Conservation (phyloP, 2,888 invertebrate genomes). For the Trichopria drosophilae region DNA sequence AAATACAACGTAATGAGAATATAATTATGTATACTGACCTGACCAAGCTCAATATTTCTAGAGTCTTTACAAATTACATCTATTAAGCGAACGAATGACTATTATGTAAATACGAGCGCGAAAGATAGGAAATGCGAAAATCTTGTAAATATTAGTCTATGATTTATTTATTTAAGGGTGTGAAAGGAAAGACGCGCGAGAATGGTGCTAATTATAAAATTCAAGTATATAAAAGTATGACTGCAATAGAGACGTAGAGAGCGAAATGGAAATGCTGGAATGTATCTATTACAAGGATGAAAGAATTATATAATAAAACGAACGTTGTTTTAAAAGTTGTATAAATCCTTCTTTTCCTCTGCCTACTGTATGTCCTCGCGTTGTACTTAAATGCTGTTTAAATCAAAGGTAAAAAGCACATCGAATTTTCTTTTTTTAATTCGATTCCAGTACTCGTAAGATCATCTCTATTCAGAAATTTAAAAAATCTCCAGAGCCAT, state of each 20-base stretch:
- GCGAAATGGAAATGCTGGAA: slow-evolving; percentile 39
- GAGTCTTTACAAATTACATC: slow-evolving; percentile 56
- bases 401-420: no score
- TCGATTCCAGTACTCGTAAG: no score
- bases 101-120: slow-evolving; percentile 40
- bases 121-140: slow-evolving; percentile 36
- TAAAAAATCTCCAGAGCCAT: no score
- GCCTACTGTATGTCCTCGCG: no score
- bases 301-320: slow-evolving; percentile 53
- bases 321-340: slow-evolving; percentile 55
- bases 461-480: no score
- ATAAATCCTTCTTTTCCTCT: no score
- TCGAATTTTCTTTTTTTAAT: no score
- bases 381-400: no score
- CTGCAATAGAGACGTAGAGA: slow-evolving; percentile 20
- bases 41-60: slow-evolving; percentile 59
- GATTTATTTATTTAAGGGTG: slow-evolving; percentile 52
- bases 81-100: slow-evolving; percentile 51
- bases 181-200: slow-evolving; percentile 26
- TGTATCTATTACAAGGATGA: slow-evolving; percentile 49
- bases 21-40: slow-evolving; percentile 56
- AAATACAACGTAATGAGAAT: slow-evolving; percentile 38
- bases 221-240: slow-evolving; percentile 11
- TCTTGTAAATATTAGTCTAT: slow-evolving; percentile 54
- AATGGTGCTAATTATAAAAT: slow-evolving; percentile 28